Conservation (phyloP, 2,888 invertebrate species). For the Kuschelorhynchus macadamiae region DNA sequence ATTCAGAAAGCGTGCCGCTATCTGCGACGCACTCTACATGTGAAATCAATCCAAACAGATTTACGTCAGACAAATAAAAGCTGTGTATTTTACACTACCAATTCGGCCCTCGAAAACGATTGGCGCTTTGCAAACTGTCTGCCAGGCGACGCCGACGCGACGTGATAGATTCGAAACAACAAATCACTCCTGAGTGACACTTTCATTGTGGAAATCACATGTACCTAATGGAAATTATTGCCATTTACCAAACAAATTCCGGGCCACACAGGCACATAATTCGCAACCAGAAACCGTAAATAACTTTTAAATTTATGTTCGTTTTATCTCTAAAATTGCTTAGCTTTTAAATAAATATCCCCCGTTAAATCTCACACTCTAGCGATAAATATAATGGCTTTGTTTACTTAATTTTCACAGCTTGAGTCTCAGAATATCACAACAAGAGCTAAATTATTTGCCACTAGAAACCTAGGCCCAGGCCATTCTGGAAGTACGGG, state of each 20-base stretch:
- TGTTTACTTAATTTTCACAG: not conserved
- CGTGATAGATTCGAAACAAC: slow-evolving; percentile 45
- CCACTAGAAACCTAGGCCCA: too few species aligned
- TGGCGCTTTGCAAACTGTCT: slow-evolving; percentile 40
- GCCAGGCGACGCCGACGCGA: slow-evolving; percentile 21
- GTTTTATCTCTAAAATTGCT: slow-evolving; percentile 38
- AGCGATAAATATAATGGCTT: too few species aligned
- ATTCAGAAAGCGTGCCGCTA: too few species aligned
- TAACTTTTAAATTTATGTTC: slow-evolving; percentile 43
- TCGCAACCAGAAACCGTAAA: slow-evolving; percentile 38
- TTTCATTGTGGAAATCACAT: slow-evolving; percentile 47
- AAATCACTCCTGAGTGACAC: slow-evolving; percentile 45
- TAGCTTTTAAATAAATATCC: slow-evolving; percentile 34
- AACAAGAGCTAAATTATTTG: too few species aligned
- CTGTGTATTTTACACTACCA: slow-evolving; percentile 19
- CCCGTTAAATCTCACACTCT: slow-evolving; percentile 6
- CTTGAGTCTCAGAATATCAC: too few species aligned
- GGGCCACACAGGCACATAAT: slow-evolving; percentile 39
- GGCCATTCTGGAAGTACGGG: too few species aligned
- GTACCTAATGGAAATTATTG: slow-evolving; percentile 47
- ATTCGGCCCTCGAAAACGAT: slow-evolving; percentile 29
- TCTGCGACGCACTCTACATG: not conserved
- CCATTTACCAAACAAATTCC: slow-evolving; percentile 44
- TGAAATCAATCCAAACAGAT: not conserved
- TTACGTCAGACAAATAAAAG: slow-evolving; percentile 21